A percentile compares a stretch with the other conserved stretches of the same genome.
Conservation (phyloP, 2,888 invertebrate genomes). For the Thera britannica region DNA sequence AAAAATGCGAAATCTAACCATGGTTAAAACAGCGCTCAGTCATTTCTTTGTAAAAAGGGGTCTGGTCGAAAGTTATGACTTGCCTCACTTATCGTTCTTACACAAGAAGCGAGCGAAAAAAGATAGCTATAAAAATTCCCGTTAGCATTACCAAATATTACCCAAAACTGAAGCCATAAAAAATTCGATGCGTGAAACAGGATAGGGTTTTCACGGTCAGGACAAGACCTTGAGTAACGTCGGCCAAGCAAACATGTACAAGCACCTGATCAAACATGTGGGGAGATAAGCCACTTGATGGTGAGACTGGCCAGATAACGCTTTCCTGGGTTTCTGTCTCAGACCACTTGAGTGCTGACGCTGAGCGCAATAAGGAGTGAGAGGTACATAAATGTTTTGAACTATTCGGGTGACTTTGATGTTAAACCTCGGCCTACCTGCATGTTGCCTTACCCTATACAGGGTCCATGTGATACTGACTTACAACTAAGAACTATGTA, state of each 20-base stretch:
- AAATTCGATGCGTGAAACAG: conserved; percentile 59
- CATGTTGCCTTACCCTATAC: too few species aligned
- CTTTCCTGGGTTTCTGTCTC: conserved; percentile 61
- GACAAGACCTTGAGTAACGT: conserved; percentile 64
- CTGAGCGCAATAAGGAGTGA: background rate
- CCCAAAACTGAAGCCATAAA: conserved; percentile 52
- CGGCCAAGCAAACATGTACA: conserved; percentile 55
- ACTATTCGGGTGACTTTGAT: background rate
- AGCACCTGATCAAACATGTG: conserved; percentile 83
- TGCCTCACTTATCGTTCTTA: too few species aligned
- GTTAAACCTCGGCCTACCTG: too few species aligned
- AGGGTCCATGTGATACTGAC: too few species aligned
- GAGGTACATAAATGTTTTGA: conserved; percentile 1
- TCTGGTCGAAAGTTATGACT: too few species aligned
- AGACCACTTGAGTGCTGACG: conserved; percentile 54
- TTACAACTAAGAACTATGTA: too few species aligned
- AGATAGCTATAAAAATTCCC: conserved; percentile 2
- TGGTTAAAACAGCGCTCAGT: too few species aligned
- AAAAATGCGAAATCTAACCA: too few species aligned
- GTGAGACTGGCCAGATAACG: conserved; percentile 73
- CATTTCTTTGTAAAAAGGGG: too few species aligned
- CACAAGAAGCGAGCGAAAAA: background rate
- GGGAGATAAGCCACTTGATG: conserved; percentile 82
- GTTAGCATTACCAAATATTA: conserved; percentile 28
- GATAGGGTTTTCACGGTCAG: conserved; percentile 73